Percentiles rank a stretch among this genome's conserved stretches.
phyloP scores from a whole-genome alignment of 2,888 invertebrate genomes.

The Lapara coniferarum region DNA sequence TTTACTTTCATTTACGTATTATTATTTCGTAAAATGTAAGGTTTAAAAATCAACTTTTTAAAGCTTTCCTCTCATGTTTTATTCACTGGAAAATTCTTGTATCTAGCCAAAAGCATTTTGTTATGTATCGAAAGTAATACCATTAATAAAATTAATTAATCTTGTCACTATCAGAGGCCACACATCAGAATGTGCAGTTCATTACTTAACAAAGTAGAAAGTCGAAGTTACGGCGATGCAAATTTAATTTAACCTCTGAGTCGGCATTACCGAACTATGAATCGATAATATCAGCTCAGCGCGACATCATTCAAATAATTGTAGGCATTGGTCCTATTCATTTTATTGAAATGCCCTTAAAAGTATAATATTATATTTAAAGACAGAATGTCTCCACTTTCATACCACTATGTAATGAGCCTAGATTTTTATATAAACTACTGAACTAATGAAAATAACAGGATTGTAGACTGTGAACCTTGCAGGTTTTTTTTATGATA shows the following conservation, averaged over 20 bases:
- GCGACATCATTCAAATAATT: conserved; percentile 15
- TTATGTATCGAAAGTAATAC: conserved; percentile 3
- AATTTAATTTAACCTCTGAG: conserved; percentile 35
- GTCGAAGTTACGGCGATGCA: conserved; percentile 27
- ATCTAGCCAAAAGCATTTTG: background rate
- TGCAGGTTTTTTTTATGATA: too few species aligned
- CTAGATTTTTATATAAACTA: too few species aligned
- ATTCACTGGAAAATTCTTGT: background rate
- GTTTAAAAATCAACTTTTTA: too few species aligned
- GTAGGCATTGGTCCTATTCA: too few species aligned
- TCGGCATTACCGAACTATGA: conserved; percentile 33
- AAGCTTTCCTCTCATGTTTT: too few species aligned
- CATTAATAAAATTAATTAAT: conserved; percentile 19
- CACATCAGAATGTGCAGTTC: conserved; percentile 23
- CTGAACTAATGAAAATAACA: too few species aligned
- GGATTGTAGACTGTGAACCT: too few species aligned
- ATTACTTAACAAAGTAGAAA: conserved; percentile 33
- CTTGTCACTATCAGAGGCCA: conserved; percentile 21
- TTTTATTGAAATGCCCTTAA: too few species aligned
- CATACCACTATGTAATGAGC: background rate
- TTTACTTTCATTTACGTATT: too few species aligned
- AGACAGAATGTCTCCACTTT: too few species aligned
- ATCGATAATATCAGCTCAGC: conserved; percentile 35
- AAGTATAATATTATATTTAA: too few species aligned
- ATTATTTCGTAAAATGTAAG: too few species aligned